phyloP scores from a whole-genome alignment of 2,888 invertebrate genomes.

The Mythimna lalbum region DNA sequence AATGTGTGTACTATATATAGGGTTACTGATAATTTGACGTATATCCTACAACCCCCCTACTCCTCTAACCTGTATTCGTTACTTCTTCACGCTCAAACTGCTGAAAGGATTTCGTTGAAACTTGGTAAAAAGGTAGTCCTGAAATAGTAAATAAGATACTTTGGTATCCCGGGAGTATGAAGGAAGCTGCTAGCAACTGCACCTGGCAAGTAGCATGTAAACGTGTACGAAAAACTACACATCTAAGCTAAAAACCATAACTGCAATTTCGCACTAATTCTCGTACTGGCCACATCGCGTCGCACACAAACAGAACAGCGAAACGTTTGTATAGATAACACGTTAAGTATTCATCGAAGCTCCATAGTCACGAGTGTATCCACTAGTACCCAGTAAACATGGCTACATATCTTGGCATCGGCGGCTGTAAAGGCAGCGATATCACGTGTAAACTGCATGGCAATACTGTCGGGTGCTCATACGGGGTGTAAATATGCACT shows the following conservation, averaged over 20 bases:
- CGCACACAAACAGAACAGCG: constrained; percentile 13
- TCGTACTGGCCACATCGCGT: background rate
- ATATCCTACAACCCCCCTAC: too few relatives aligned
- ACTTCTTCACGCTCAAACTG: background rate
- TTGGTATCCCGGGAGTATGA: too few relatives aligned
- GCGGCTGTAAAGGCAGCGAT: constrained; percentile 45
- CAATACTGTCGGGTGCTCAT: constrained; percentile 58
- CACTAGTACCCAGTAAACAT: constrained; percentile 36
- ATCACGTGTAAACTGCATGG: constrained; percentile 60
- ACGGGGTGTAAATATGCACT: constrained; percentile 71
- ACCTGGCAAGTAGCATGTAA: background rate
- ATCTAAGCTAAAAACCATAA: background rate
- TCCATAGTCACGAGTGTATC: constrained; percentile 34
- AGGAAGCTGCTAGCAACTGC: too few relatives aligned
- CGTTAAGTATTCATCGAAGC: constrained; percentile 40
- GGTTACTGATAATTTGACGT: too few relatives aligned
- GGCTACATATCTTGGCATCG: constrained; percentile 50
- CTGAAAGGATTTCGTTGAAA: too few relatives aligned
- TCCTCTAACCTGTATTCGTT: too few relatives aligned
- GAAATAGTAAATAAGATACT: too few relatives aligned
- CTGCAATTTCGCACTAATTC: background rate
- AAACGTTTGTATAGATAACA: background rate
- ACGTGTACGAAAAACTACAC: background rate
- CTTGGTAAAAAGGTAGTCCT: too few relatives aligned
- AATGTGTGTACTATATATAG: too few relatives aligned